These are phyloP conservation scores for Steinernema hermaphroditum DNA, from an alignment of 2,888 invertebrate genomes.

Conservation along the genomic window DNA sequence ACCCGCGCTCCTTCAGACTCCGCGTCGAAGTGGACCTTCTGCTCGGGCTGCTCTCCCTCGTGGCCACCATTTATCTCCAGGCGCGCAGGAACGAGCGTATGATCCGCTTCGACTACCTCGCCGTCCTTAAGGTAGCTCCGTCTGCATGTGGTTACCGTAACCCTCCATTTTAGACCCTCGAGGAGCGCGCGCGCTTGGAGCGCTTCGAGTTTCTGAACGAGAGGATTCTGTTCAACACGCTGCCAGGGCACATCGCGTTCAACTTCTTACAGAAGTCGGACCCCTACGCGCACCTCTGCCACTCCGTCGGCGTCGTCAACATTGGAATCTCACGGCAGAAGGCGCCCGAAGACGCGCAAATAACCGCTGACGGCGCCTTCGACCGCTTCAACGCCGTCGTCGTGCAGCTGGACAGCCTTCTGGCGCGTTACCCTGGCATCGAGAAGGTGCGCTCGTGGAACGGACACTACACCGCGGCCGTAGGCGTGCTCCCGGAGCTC, in stretches of 20 bases:
- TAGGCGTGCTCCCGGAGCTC: conserved; percentile 61
- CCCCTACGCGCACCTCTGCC: conserved; percentile 50
- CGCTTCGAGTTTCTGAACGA: conserved; percentile 52
- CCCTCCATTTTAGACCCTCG: conserved; percentile 36
- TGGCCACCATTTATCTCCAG: conserved; percentile 52
- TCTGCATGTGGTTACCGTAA: neutral
- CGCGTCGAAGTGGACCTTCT: conserved; percentile 57
- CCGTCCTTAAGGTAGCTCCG: conserved; percentile 51
- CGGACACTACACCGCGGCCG: conserved; percentile 62
- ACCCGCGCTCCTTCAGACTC: conserved; percentile 48
- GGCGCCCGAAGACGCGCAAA: neutral
- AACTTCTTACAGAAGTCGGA: conserved; percentile 45
- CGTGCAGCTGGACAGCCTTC: conserved; percentile 32
- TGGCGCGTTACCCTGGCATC: conserved; percentile 47
- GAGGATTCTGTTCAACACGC: conserved; percentile 57
- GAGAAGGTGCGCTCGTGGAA: conserved; percentile 62
- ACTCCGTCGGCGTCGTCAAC: conserved; percentile 45
- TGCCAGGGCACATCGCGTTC: conserved; percentile 61
- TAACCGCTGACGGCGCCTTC: conserved; percentile 39
- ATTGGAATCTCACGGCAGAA: neutral
- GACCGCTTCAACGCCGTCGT: conserved; percentile 47
- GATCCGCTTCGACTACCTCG: conserved; percentile 60
- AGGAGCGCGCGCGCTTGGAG: conserved; percentile 43
- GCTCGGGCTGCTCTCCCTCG: conserved; percentile 50
- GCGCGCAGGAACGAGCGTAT: conserved; percentile 57